These are phyloP conservation scores for Drosophila crucigera DNA, from an alignment of 2,888 invertebrate species.

Conservation along the genomic window DNA sequence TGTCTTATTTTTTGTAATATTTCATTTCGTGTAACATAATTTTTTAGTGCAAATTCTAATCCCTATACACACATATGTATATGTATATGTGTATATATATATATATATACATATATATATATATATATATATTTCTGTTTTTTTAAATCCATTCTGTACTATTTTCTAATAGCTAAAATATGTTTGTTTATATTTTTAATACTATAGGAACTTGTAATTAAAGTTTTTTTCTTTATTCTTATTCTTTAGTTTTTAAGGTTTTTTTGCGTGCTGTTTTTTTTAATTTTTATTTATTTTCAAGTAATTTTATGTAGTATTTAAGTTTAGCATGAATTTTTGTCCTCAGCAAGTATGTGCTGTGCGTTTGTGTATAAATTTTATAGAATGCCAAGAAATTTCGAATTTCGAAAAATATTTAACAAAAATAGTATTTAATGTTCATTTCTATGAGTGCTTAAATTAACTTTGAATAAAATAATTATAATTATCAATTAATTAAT, in stretches of 20 bases:
- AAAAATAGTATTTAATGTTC: conserved; percentile 7
- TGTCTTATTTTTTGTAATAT: conserved; percentile 7
- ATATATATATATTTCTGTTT: neutral
- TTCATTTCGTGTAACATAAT: conserved; percentile 1
- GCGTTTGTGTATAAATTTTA: neutral
- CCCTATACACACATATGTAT: neutral
- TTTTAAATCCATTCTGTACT: conserved; percentile 9
- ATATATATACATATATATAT: neutral
- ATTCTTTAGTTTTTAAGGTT: conserved; percentile 23
- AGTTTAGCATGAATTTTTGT: neutral
- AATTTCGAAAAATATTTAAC: conserved; percentile 7
- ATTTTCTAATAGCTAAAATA: conserved; percentile 27
- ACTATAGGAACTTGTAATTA: conserved; percentile 75
- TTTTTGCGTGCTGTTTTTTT: conserved; percentile 1
- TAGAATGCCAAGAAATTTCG: neutral
- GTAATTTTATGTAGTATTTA: conserved; percentile 7
- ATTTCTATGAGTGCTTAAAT: neutral
- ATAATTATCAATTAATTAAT: conserved; percentile 4
- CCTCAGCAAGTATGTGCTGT: neutral
- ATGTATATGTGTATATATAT: conserved; percentile 2
- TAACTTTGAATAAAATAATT: conserved; percentile 1
- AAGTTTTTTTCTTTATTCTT: conserved; percentile 56
- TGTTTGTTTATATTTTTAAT: conserved; percentile 44
- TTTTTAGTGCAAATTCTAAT: conserved; percentile 26
- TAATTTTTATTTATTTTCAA: conserved; percentile 5